These are phyloP conservation scores for Pedetes capensis DNA, from an alignment of 2,113 vertebrate genomes.

Conservation along the genomic window DNA sequence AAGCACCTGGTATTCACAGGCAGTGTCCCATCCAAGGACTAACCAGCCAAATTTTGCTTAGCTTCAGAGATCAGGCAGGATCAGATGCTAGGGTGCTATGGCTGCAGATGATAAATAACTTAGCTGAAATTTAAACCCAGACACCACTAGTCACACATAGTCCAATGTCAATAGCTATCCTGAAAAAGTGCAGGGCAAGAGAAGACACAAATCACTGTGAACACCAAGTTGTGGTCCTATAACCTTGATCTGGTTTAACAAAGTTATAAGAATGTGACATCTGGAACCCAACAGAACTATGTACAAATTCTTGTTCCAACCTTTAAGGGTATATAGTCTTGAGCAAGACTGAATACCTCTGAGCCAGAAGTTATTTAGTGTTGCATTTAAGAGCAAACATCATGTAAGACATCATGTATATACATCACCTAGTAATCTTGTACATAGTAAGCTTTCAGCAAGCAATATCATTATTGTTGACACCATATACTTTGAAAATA, in stretches of 20 bases:
- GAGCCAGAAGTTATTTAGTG: not conserved
- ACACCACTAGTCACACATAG: not conserved
- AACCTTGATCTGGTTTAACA: not conserved
- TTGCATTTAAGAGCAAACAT: not conserved
- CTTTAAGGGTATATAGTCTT: not conserved
- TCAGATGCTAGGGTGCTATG: no score
- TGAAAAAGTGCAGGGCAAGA: not conserved
- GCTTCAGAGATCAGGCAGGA: no score
- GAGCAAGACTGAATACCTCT: not conserved
- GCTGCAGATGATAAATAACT: not conserved
- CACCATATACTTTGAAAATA: constrained; percentile 3
- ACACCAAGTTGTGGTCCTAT: not conserved
- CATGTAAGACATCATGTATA: not conserved
- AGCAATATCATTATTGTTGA: not conserved
- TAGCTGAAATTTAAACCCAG: constrained; percentile 15
- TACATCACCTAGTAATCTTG: not conserved
- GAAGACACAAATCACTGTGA: not conserved
- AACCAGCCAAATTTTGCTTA: no score
- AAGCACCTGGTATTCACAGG: no score
- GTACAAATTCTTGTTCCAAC: not conserved
- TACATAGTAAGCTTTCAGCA: not conserved
- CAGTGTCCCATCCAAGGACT: no score
- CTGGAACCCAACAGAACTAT: not conserved
- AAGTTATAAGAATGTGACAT: not conserved
- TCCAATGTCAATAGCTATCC: not conserved